Evolutionary conservation across 2,113 vertebrate species (phyloP).

Genomic region (Camarhynchus parvulus): DNA sequence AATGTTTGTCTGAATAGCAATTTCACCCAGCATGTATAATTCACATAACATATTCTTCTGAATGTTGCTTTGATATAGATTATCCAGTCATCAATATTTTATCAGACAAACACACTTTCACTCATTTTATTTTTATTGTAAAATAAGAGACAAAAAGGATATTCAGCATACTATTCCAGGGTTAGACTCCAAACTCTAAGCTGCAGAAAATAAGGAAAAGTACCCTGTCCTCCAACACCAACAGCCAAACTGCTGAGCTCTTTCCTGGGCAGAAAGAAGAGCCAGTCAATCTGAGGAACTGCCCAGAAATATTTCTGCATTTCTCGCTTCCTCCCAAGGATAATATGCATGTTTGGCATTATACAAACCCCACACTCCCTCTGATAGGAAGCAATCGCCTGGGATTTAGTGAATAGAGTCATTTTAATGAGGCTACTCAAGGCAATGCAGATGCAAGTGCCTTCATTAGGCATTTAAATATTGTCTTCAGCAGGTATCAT

Average conservation of each 20-base stretch:
- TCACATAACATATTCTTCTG: conserved; percentile 6
- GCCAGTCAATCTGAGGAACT: not conserved
- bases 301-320: not conserved
- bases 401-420: not conserved
- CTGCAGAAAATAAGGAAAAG: not conserved
- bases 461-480: not conserved
- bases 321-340: not conserved
- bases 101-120: not conserved
- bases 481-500: not conserved
- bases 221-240: not conserved
- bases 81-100: not conserved
- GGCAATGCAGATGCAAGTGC: not conserved
- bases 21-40: conserved; percentile 6
- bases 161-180: not conserved
- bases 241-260: not conserved
- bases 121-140: not conserved
- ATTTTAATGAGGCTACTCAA: not conserved
- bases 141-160: not conserved
- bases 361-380: not conserved
- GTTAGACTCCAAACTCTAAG: not conserved
- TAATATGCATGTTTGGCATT: not conserved
- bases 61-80: conserved; percentile 14
- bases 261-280: not conserved
- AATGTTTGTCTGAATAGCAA: conserved; percentile 30
- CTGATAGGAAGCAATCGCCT: not conserved